These are phyloP conservation scores for Tiaroga cobitis DNA, from an alignment of 2,797 vertebrate genomes.

Conservation along the genomic window DNA sequence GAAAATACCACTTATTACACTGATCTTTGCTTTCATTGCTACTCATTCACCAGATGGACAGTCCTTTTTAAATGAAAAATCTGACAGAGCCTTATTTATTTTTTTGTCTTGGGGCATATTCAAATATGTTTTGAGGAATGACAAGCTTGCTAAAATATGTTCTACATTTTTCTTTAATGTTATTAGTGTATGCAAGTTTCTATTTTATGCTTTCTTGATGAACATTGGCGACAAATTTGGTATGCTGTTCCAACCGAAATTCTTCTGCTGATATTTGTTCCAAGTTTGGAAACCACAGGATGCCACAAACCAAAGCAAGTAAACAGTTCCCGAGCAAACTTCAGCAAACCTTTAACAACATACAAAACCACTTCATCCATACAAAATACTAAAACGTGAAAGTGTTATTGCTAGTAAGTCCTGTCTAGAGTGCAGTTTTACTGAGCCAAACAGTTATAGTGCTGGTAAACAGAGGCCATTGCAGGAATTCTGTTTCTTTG, in stretches of 20 bases:
- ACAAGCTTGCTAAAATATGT: neutral
- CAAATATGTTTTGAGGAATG: neutral
- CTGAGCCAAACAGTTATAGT: conserved; percentile 1
- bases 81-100: neutral
- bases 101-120: neutral
- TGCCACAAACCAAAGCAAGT: neutral
- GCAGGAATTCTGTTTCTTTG: conserved; percentile 30
- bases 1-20: conserved; percentile 36
- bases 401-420: neutral
- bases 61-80: conserved; percentile 24
- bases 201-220: neutral
- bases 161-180: neutral
- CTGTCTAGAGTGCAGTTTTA: neutral
- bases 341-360: neutral
- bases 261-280: neutral
- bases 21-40: conserved; percentile 28
- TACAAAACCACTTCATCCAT: neutral
- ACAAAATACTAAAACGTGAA: neutral
- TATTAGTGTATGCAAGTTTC: neutral
- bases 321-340: neutral
- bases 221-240: neutral
- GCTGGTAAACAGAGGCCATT: conserved; percentile 9
- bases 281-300: neutral
- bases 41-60: conserved; percentile 38
- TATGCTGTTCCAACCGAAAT: neutral